These are phyloP conservation scores for Adela reaumurella DNA, from an alignment of 2,888 invertebrate genomes.

Conservation along the genomic window DNA sequence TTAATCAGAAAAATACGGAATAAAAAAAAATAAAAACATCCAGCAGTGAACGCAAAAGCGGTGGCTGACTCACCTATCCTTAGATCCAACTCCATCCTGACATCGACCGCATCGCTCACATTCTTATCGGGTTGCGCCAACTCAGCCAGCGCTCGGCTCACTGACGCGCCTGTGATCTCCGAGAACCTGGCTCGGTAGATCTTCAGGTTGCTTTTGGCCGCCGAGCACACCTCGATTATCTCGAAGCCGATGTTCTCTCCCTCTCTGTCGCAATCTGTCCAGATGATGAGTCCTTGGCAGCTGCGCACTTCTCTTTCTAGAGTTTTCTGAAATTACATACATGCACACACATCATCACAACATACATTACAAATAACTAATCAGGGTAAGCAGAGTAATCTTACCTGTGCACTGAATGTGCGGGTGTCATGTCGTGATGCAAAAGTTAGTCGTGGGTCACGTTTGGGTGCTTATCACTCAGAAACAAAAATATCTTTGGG, in stretches of 20 bases:
- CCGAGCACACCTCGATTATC: conserved; percentile 85
- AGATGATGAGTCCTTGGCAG: conserved; percentile 82
- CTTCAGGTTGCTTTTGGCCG: conserved; percentile 67
- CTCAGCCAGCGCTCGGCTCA: conserved; percentile 75
- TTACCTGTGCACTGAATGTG: too few species aligned
- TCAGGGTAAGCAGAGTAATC: too few species aligned
- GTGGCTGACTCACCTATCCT: conserved; percentile 87
- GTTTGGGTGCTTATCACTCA: too few species aligned
- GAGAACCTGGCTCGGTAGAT: conserved; percentile 91
- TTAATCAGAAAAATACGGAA: too few species aligned
- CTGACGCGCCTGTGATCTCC: conserved; percentile 86
- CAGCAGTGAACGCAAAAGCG: too few species aligned
- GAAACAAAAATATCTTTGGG: too few species aligned
- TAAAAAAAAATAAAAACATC: too few species aligned
- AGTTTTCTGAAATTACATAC: conserved; percentile 56
- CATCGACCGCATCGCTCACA: conserved; percentile 90
- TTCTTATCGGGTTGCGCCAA: conserved; percentile 76
- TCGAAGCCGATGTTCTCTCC: conserved; percentile 99
- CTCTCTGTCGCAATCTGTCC: conserved; percentile 99
- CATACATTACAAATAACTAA: too few species aligned
- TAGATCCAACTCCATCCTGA: conserved; percentile 85
- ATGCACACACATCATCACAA: too few species aligned
- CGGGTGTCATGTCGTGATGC: too few species aligned
- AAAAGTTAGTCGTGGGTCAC: too few species aligned
- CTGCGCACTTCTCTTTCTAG: conserved; percentile 63